A percentile compares a stretch with the other conserved stretches of the same genome.
Evolutionary conservation across 23 tunicate species (phyloP).

Genomic region (Botrylloides violaceus): DNA sequence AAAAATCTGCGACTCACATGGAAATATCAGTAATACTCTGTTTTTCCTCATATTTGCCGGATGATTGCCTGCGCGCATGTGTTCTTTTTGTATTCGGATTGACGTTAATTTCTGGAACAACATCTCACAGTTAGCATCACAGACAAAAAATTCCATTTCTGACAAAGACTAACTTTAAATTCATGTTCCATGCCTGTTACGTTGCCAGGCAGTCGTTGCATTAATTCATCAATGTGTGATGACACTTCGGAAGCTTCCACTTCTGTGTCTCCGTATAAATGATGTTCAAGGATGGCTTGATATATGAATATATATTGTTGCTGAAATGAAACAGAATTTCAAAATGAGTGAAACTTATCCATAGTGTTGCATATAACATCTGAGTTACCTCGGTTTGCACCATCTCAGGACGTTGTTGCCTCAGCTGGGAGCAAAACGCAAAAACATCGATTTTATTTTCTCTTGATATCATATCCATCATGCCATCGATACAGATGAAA

Average conservation of each 20-base stretch:
- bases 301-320: slow-evolving; percentile 98
- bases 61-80: slow-evolving; percentile 93
- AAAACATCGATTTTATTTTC: slow-evolving; percentile 79
- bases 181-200: slow-evolving; percentile 96
- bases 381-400: slow-evolving; percentile 82
- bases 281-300: slow-evolving; percentile 83
- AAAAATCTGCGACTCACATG: slow-evolving; percentile 47
- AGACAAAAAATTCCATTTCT: neutral
- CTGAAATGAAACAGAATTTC: slow-evolving; percentile 19
- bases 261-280: slow-evolving; percentile 92
- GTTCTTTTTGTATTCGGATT: slow-evolving; percentile 87
- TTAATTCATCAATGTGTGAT: slow-evolving; percentile 72
- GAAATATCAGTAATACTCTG: slow-evolving; percentile 70
- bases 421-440: slow-evolving; percentile 71
- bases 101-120: slow-evolving; percentile 76
- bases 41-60: slow-evolving; percentile 94
- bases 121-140: neutral
- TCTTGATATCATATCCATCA: slow-evolving; percentile 90
- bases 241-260: slow-evolving; percentile 79
- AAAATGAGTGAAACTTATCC: neutral
- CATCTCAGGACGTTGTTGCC: slow-evolving; percentile 91
- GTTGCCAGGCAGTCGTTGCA: slow-evolving; percentile 82
- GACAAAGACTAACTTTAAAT: slow-evolving; percentile 42
- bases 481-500: slow-evolving; percentile 86
- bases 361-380: neutral